A percentile compares a stretch with the other conserved stretches of the same genome.
Evolutionary conservation across 2,888 invertebrate species (phyloP).

Genomic region (Tetropium fuscum): DNA sequence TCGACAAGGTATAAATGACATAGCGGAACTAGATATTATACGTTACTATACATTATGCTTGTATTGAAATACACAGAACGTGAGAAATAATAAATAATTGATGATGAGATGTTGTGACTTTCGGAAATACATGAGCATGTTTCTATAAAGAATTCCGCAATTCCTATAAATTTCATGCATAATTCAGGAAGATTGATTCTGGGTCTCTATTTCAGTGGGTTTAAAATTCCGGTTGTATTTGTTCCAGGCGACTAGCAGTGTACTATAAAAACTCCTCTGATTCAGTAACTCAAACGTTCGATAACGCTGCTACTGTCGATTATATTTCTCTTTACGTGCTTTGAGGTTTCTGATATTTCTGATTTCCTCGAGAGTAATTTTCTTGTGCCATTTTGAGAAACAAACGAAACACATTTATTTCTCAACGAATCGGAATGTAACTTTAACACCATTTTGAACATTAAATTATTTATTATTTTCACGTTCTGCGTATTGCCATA

Average conservation of each 20-base stretch:
- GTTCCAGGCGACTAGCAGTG: constrained; percentile 8
- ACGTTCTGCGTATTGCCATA: too few relatives aligned
- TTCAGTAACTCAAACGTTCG: constrained; percentile 32
- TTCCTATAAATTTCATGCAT: not conserved
- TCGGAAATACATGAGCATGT: too few relatives aligned
- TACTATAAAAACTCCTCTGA: constrained; percentile 8
- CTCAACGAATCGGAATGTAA: too few relatives aligned
- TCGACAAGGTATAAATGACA: too few relatives aligned
- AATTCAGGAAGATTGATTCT: not conserved
- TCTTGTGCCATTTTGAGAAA: constrained; percentile 15
- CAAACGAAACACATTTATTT: constrained; percentile 17
- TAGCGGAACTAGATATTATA: too few relatives aligned
- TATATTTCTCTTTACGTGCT: constrained; percentile 28
- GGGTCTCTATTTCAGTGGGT: constrained; percentile 1
- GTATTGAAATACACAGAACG: too few relatives aligned
- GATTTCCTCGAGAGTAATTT: constrained; percentile 34
- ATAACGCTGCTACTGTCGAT: constrained; percentile 24
- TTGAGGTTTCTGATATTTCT: constrained; percentile 22
- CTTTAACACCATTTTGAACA: too few relatives aligned
- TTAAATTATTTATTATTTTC: too few relatives aligned
- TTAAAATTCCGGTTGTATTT: constrained; percentile 12
- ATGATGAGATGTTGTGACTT: too few relatives aligned
- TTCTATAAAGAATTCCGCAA: not conserved
- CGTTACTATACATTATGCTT: too few relatives aligned
- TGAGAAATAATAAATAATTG: too few relatives aligned